Conservation (phyloP, 2,113 vertebrate species). For the Rhinopomastus cyanomelas region DNA sequence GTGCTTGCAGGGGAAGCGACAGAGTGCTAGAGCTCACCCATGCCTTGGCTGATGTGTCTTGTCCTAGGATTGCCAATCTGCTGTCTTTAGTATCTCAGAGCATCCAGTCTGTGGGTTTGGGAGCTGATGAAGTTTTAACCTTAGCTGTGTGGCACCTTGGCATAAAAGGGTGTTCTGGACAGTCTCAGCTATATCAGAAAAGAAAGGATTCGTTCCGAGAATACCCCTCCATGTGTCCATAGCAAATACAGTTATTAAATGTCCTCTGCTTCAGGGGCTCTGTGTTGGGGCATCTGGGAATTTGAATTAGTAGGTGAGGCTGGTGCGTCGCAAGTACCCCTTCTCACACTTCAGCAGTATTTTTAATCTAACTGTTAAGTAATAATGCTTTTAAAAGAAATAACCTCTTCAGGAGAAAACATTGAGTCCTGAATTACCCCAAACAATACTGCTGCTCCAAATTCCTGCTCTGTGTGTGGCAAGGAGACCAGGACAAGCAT, state of each 20-base stretch:
- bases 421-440: not conserved
- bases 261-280: not conserved
- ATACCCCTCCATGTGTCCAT: not conserved
- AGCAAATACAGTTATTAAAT: not conserved
- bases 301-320: not conserved
- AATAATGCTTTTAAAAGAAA: slow-evolving; percentile 38
- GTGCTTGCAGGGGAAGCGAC: not conserved
- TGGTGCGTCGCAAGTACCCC: not conserved
- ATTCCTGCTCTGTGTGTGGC: slow-evolving; percentile 35
- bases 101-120: not conserved
- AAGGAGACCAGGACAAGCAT: slow-evolving; percentile 6
- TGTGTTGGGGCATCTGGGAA: not conserved
- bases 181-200: not conserved
- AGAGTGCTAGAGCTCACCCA: rapidly evolving
- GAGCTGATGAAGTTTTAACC: not conserved
- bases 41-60: not conserved
- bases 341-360: not conserved
- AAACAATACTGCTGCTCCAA: not conserved
- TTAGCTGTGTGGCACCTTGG: not conserved
- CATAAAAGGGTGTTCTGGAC: not conserved
- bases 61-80: not conserved
- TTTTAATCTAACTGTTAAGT: slow-evolving; percentile 26
- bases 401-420: not conserved
- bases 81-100: not conserved
- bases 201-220: not conserved